Base-by-base conservation (phyloP, 53 echinoderm and acorn worm species). In the Glandiceps talaboti region DNA sequence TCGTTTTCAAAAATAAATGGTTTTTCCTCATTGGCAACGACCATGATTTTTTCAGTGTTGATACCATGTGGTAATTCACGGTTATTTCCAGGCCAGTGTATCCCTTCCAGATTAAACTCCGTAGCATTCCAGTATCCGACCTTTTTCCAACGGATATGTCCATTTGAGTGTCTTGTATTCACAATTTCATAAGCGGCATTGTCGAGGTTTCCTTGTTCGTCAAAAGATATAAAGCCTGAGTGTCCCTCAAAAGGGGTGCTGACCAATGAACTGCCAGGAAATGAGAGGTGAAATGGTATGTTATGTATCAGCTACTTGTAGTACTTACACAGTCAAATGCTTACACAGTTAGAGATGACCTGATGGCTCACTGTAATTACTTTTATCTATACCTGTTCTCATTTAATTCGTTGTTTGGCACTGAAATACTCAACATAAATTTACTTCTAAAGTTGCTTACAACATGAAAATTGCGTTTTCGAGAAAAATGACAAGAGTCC, bases 1-100 rank as follows among this genome's bases (percentile, higher is more conserved):
- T 33, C 76, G 6, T 85, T 28, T 33, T 79, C 76, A 45, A 85
- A 88, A 45, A 88, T 85, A 79, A 88, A 88, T 30, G 88, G 88
- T 1, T 88, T 88, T 74, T 88, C 88, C 29, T 81, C 85, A 82
- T 88, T 88, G 29, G 85, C 79, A 14, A 81, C 88, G 28, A 88
- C 85, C 20, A 88, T 81, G 30, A 88, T 82, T 72, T 85, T 85
- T 27, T 85, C 81, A 14, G 88, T 88, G 75, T 88, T 84, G 0
- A 88, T 74, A 27, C 88, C 88, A 28, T 84, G 78, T 73, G 88
- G 88, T 82, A 85, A 81, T 28, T 85, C 82, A 74, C 79, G 45
- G 0, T 81, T 88, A 81, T 88, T 85, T 25, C 88, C 88, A 1
- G 88, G 88, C 88, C 88, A 88, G 1, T 85, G 82, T n/a, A 88